Percentiles rank a stretch among this genome's conserved stretches.
phyloP scores from a whole-genome alignment of 2,888 invertebrate species.

The Pristionchus entomophagus region DNA sequence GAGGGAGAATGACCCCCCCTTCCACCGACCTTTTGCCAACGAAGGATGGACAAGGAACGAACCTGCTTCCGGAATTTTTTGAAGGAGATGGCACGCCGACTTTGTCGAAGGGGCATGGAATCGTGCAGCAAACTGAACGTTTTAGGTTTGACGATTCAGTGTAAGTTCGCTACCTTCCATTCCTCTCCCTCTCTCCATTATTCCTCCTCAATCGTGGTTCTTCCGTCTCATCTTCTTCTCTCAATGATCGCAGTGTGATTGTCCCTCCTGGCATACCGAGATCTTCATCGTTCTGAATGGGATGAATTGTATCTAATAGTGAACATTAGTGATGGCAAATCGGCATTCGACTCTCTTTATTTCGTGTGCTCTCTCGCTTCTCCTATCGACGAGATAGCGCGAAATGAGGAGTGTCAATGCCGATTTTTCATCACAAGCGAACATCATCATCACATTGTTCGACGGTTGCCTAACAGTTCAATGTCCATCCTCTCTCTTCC shows the following conservation, averaged over 20 bases:
- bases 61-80: not conserved
- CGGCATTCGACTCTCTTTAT: no score
- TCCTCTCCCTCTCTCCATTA: conserved; percentile 14
- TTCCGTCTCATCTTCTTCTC: conserved; percentile 29
- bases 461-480: no score
- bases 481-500: no score
- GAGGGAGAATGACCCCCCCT: no score
- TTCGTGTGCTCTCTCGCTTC: no score
- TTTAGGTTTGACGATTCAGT: no score
- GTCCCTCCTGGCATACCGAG: conserved; percentile 19
- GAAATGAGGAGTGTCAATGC: no score
- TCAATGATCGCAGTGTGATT: not conserved
- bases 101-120: not conserved
- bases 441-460: no score
- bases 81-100: not conserved
- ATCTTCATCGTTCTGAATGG: conserved; percentile 27
- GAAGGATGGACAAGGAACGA: not conserved
- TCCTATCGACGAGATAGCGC: no score
- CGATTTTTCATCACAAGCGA: no score
- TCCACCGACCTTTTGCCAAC: not conserved
- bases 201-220: conserved; percentile 30
- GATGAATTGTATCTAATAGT: not conserved
- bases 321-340: no score
- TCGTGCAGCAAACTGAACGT: not conserved
- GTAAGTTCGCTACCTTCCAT: not conserved